Evolutionary conservation across 2,797 vertebrate genomes (phyloP).

Genomic region (Rhinella marina): DNA sequence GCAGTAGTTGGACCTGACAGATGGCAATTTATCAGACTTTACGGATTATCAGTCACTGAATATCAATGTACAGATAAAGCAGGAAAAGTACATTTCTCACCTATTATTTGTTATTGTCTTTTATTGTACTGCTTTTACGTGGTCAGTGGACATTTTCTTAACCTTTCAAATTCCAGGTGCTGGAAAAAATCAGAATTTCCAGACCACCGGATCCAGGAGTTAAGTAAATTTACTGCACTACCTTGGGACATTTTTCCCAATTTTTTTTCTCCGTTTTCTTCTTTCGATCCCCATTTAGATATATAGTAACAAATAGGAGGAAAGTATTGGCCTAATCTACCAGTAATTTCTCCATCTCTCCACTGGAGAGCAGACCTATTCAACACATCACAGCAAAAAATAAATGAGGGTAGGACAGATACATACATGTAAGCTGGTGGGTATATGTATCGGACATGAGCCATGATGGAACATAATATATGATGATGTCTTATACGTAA

Average conservation of each 20-base stretch:
- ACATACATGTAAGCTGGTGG: neutral
- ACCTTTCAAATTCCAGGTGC: too few relatives aligned
- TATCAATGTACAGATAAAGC: too few relatives aligned
- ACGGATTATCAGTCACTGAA: neutral
- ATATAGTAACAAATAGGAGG: neutral
- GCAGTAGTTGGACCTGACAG: neutral
- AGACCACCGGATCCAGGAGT: neutral
- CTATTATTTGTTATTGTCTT: too few relatives aligned
- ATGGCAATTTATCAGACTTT: neutral
- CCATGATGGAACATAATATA: too few relatives aligned
- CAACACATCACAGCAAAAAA: too few relatives aligned
- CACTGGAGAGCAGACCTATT: slow-evolving; percentile 32
- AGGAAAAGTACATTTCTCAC: too few relatives aligned
- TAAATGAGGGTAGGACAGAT: neutral
- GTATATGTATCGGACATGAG: neutral
- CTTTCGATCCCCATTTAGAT: too few relatives aligned
- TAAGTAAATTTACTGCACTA: neutral
- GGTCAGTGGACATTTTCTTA: too few relatives aligned
- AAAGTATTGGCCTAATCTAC: neutral
- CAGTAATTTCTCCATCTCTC: neutral
- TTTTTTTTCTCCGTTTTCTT: too few relatives aligned
- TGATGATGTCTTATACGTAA: neutral
- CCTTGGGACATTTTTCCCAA: neutral
- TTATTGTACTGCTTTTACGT: too few relatives aligned
- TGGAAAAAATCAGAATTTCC: neutral